phyloP scores from a whole-genome alignment of 2,797 vertebrate species.

The Lophius americanus region DNA sequence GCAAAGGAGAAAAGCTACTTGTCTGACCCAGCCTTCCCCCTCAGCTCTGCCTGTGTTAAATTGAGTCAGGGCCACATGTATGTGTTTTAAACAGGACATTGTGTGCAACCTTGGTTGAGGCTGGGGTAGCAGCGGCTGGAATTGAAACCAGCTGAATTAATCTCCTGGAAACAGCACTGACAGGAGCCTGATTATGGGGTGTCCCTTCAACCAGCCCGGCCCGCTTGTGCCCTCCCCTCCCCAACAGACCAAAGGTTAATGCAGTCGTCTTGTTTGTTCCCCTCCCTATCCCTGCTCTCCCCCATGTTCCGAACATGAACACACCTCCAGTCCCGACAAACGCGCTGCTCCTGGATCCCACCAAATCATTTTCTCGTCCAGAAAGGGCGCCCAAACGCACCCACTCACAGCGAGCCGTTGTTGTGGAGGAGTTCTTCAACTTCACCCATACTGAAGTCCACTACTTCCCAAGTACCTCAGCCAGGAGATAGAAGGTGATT shows the following conservation, averaged over 20 bases:
- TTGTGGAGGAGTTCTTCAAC: conserved; percentile 86
- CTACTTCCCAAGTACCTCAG: conserved; percentile 85
- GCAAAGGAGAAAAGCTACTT: conserved; percentile 51
- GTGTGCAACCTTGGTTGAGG: conserved; percentile 66
- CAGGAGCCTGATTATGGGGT: conserved; percentile 85
- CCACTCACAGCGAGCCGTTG: conserved; percentile 84
- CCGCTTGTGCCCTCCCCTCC: conserved; percentile 74
- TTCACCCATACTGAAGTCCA: conserved; percentile 88
- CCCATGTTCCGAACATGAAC: conserved; percentile 58
- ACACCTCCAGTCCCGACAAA: conserved; percentile 83
- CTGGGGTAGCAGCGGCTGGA: conserved; percentile 67
- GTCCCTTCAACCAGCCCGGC: conserved; percentile 77
- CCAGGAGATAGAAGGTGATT: conserved; percentile 81
- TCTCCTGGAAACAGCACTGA: conserved; percentile 81
- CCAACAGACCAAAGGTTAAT: conserved; percentile 84
- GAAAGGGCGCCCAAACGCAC: conserved; percentile 88
- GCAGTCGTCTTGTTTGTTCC: conserved; percentile 82
- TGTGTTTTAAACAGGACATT: conserved; percentile 79
- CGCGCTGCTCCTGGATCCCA: conserved; percentile 87
- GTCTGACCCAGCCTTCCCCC: conserved; percentile 60
- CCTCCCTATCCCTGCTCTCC: conserved; percentile 55
- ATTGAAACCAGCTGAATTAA: conserved; percentile 85
- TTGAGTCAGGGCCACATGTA: conserved; percentile 73
- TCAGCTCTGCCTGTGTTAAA: conserved; percentile 74
- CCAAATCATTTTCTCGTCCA: conserved; percentile 89